Percentiles rank a stretch among this genome's conserved stretches.
Evolutionary conservation across 1,140 invertebrate species (phyloP).

Genomic region (Cyclargus thomasi): DNA sequence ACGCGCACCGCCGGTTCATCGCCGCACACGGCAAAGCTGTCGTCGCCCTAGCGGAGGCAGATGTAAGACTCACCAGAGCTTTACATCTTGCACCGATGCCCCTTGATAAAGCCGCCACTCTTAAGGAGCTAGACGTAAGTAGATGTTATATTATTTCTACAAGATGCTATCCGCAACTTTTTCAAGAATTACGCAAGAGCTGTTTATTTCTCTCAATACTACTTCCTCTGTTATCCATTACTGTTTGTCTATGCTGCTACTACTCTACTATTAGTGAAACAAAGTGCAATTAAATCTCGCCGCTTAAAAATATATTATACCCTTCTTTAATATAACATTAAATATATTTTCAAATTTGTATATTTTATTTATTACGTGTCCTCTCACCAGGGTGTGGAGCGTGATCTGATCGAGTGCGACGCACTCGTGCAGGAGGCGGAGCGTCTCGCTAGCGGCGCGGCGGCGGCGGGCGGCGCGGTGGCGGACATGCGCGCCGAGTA

Average conservation of each 20-base stretch:
- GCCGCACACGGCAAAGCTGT: constrained; percentile 82
- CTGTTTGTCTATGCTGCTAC: too few relatives aligned
- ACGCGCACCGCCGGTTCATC: constrained; percentile 80
- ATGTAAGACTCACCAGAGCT: constrained; percentile 81
- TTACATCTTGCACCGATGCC: constrained; percentile 76
- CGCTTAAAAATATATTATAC: too few relatives aligned
- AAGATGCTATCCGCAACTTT: neutral
- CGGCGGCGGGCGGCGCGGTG: constrained; percentile 38
- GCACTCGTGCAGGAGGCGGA: constrained; percentile 52
- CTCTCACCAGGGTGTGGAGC: constrained; percentile 47
- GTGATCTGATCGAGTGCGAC: constrained; percentile 50
- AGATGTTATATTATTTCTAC: constrained; percentile 10
- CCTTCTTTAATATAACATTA: too few relatives aligned
- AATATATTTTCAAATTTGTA: too few relatives aligned
- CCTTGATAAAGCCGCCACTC: constrained; percentile 54
- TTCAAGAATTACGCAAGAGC: too few relatives aligned
- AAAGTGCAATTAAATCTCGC: too few relatives aligned
- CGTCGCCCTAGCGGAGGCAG: constrained; percentile 80
- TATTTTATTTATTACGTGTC: too few relatives aligned
- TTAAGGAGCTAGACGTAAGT: constrained; percentile 64
- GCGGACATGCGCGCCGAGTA: constrained; percentile 61
- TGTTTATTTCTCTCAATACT: too few relatives aligned
- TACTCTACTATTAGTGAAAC: too few relatives aligned
- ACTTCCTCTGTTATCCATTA: too few relatives aligned
- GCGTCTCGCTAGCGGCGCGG: constrained; percentile 38